Evolutionary conservation across 2,888 invertebrate species (phyloP), one percentile per base, ranked within the genome.

Genomic region (Apotomis turbidana): DNA sequence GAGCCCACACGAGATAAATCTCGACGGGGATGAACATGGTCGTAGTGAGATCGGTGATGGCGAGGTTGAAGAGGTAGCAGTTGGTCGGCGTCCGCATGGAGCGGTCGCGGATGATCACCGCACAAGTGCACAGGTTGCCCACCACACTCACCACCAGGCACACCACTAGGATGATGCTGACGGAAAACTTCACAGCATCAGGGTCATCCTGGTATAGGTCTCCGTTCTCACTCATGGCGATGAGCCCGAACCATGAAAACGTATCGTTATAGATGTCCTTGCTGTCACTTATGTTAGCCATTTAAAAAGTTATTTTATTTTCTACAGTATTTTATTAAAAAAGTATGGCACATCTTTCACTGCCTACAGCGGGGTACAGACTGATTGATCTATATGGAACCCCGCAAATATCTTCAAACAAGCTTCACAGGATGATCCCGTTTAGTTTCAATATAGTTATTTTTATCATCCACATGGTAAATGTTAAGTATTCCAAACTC

Each of bases 51-150:
- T 97, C 97, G 0, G 96, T 96, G 4, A 97, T 90, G 4, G 97
- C 96, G 71, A 97, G 90, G 84, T 96, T 97, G 85, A 97, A 96
- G 58, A 97, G 93, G 84, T 97, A 97, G 83, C 95, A 97, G 87
- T 97, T 97, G 12, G 97, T 97, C 0, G 97, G 96, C 0, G 97
- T 97, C 81, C 96, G 95, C 97, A 97, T 97, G 70, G 95, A 95
- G 63, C 94, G 94, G 81, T 97, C 96, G 52, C 95, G 93, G 3
- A 94, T 93, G 49, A 97, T 97, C 4, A 97, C 97, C 3, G 96
- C 93, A 83, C 97, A 97, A 0, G 97, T 97, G 78, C 95, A 95
- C 12, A 96, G 88, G 80, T 97, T 97, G 0, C 97, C 97, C 1
- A 97, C 84, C 0, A 97, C 87, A 15, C 97, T 97, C 5, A 95